Evolutionary conservation across 2,888 invertebrate species (phyloP), one percentile per base, ranked within the genome.

Genomic region (Odiellus spinosus): DNA sequence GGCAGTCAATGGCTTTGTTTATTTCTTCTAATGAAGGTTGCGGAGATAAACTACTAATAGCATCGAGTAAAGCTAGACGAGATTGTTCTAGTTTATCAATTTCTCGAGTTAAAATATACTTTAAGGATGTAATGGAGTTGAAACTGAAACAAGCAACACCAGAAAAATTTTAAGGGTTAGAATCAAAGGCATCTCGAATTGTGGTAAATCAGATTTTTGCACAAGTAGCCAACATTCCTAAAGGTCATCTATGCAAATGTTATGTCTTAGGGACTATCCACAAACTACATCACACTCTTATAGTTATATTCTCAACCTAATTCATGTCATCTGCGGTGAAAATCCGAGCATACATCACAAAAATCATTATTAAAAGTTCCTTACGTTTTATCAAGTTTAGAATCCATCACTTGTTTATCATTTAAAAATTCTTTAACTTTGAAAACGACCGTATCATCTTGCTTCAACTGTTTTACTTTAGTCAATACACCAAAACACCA

Each of bases 1-100:
- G 77, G 55, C 78, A 78, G 47, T 69, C 64, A 19, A 72, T 70
- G 1, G 75, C 74, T 42, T 62, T 55, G 45, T 67, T 60, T 18
- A 76, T 68, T 18, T 73, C 58, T 5, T 62, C 54, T 5, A 50
- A 54, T 1, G 63, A 59, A 5, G 65, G 62, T 0, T 55, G 53
- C 3, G 52, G 53, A 39, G 59, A 55, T 39, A 71, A 56, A 3
- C 53, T 53, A 26, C 59, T 55, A 39, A 73, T 55, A 2, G 58
- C 60, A 35, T 59, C 51, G 5, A 63, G 48, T 12, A 71, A 61
- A 2, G 58, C 54, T 11, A 58, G 52, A 20, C 70, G 61, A 14
- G 62, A 56, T 6, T 58, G 51, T 34, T 66, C 59, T 46, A 66
- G 59, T 45, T 60, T 61, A 49, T 62, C 64, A 49, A 62, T 61